These are phyloP conservation scores for Myotis vivesi DNA, from an alignment of 2,797 vertebrate genomes.

Conservation along the genomic window DNA sequence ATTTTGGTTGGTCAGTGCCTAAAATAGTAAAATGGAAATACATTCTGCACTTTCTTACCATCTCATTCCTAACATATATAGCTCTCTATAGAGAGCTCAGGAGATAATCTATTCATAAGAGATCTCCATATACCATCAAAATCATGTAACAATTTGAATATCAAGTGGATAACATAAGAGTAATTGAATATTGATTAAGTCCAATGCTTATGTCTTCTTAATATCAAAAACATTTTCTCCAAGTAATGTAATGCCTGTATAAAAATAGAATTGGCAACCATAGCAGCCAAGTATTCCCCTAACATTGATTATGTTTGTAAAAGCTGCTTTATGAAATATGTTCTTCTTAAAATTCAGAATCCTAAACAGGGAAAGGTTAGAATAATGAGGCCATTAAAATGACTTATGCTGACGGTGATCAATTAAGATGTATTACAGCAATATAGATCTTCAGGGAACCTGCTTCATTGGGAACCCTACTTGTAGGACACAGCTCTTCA, in stretches of 20 bases:
- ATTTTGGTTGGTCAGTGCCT: not conserved
- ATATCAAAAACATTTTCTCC: not conserved
- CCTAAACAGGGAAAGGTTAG: slow-evolving; percentile 66
- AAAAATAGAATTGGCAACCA: slow-evolving; percentile 4
- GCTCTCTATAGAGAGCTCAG: not conserved
- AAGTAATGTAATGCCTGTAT: not conserved
- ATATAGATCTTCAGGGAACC: slow-evolving; percentile 62
- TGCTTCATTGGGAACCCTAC: slow-evolving; percentile 68
- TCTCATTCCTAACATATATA: not conserved
- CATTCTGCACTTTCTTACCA: not conserved
- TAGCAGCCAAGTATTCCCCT: not conserved
- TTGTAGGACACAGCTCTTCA: slow-evolving; percentile 35
- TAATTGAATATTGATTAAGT: slow-evolving; percentile 1
- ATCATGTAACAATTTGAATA: slow-evolving; percentile 13
- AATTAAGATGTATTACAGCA: slow-evolving; percentile 80
- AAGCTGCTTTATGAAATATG: slow-evolving; percentile 73
- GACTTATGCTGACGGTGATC: slow-evolving; percentile 70
- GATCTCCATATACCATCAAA: not conserved
- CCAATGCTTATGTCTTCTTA: not conserved
- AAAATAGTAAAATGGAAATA: not conserved
- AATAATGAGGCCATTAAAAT: slow-evolving; percentile 81
- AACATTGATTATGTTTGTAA: slow-evolving; percentile 74
- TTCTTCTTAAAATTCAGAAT: slow-evolving; percentile 73
- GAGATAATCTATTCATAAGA: not conserved
- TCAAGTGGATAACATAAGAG: not conserved